Percentiles rank a stretch among this genome's conserved stretches.
phyloP scores from a whole-genome alignment of 2,797 vertebrate genomes.

The Lepidocolaptes lacrymiger region DNA sequence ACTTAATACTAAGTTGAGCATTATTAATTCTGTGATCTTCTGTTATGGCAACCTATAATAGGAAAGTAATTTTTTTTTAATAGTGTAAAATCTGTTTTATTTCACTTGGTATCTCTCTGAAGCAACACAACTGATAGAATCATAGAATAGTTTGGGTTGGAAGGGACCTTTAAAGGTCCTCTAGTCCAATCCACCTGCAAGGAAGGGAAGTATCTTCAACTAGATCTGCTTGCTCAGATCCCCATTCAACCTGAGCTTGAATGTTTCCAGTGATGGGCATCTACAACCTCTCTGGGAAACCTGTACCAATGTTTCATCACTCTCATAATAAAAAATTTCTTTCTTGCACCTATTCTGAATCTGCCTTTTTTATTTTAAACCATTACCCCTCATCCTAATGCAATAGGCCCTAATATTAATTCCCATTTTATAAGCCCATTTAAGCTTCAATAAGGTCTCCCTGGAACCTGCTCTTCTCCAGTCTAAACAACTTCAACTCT shows the following conservation, averaged over 20 bases:
- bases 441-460: background rate
- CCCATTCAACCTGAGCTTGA: background rate
- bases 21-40: background rate
- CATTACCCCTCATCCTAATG: background rate
- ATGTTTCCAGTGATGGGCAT: background rate
- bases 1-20: background rate
- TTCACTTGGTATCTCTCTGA: background rate
- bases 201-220: background rate
- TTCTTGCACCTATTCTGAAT: background rate
- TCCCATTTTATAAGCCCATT: background rate
- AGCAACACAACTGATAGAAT: background rate
- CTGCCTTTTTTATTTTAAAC: background rate
- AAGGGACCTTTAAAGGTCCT: background rate
- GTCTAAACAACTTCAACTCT: background rate
- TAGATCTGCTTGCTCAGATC: background rate
- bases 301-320: background rate
- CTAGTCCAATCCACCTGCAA: background rate
- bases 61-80: background rate
- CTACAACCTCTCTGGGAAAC: background rate
- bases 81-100: background rate
- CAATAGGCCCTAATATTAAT: no score
- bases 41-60: background rate
- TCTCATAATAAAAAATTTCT: background rate
- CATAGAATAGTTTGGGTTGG: background rate
- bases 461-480: background rate